Evolutionary conservation across 2,113 vertebrate species (phyloP), one percentile per base, ranked within the genome.

Genomic region (Jaculus jaculus): DNA sequence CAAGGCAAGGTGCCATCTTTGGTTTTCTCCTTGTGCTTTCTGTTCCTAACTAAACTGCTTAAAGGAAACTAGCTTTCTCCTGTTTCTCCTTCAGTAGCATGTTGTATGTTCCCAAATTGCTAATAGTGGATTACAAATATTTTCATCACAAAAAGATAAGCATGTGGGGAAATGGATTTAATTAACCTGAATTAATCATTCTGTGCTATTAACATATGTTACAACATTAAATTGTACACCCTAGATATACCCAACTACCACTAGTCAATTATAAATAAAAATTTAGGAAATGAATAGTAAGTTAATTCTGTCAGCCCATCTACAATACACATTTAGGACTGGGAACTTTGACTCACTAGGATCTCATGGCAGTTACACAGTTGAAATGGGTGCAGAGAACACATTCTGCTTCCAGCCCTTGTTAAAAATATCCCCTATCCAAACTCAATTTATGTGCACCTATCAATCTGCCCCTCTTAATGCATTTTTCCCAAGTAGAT

Each of bases 351-450:
- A 71, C 37, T 82, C 90, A 78, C 32, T 24, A 10, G 54, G 73
- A 37, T 65, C 30, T 75, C 39, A 12, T 9, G n/a, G 42, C 11
- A 5, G 61, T 42, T 32, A 4, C 2, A 11, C 71, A 5, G 23
- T 58, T 61, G 28, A 74, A 86, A 58, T 47, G 4, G 80, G 69
- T 32, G 74, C 0, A 39, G 61, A 51, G 68, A 78, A 93, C 17
- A 54, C 95, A 66, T 63, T 92, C 74, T 79, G 51, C 30, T 79
- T 39, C 75, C 24, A 78, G 51, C 20, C 71, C n/a, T 82, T 90
- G 69, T 92, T 89, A 91, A 86, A 94, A 91, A 93, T 75, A 91
- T 47, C 71, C 71, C 15, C 81, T 92, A 39, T 42, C 92, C 34
- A 90, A 71, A 83, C 51, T 91, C 84, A 77, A 7, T 65, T 71